phyloP scores from a whole-genome alignment of 2,797 vertebrate species.

The Enteromius mattozi region DNA sequence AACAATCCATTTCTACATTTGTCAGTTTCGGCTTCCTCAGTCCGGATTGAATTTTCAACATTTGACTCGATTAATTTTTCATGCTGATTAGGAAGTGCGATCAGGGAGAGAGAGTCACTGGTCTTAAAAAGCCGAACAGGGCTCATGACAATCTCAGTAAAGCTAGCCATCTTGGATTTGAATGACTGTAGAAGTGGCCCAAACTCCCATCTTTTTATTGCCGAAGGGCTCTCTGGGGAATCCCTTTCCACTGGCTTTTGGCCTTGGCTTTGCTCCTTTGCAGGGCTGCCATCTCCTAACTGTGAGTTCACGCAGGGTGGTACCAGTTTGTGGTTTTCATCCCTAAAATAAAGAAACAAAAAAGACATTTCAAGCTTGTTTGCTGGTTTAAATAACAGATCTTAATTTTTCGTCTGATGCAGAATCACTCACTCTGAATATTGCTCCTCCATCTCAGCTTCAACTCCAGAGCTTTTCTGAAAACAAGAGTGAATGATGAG shows the following conservation, averaged over 20 bases:
- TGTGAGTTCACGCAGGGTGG: conserved; percentile 29
- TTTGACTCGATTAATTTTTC: not conserved
- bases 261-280: conserved; percentile 17
- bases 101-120: conserved; percentile 50
- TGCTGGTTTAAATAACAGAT: not conserved
- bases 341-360: conserved; percentile 58
- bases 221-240: conserved; percentile 39
- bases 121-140: conserved; percentile 78
- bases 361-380: not conserved
- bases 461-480: conserved; percentile 28
- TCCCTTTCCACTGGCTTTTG: conserved; percentile 52
- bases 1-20: not conserved
- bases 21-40: not conserved
- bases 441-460: conserved; percentile 21
- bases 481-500: not conserved
- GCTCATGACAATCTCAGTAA: conserved; percentile 87
- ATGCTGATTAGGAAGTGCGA: conserved; percentile 8
- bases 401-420: not conserved
- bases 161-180: conserved; percentile 89
- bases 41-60: not conserved
- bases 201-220: conserved; percentile 81
- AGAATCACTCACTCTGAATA: conserved; percentile 38
- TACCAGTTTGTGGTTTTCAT: conserved; percentile 37
- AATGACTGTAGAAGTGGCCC: conserved; percentile 85
- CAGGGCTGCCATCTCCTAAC: conserved; percentile 4